Percentiles rank a stretch among this genome's conserved stretches.
Evolutionary conservation across 1,140 invertebrate species (phyloP).

Genomic region (Ctenoplectra terminalis): DNA sequence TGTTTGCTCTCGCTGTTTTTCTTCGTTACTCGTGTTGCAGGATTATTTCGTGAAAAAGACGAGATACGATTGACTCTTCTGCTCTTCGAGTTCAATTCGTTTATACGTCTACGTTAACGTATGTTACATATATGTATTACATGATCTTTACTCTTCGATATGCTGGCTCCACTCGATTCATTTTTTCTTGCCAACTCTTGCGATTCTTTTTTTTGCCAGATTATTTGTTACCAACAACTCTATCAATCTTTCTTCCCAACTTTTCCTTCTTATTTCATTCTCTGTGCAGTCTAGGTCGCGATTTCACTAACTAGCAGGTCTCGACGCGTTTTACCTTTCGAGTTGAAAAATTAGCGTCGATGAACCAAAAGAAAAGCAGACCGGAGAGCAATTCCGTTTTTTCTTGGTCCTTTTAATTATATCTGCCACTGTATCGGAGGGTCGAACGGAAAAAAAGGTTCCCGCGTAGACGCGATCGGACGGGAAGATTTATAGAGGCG

Average conservation of each 20-base stretch:
- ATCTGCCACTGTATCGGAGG: neutral
- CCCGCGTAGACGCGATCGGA: neutral
- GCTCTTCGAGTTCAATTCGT: neutral
- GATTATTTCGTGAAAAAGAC: neutral
- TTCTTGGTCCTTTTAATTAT: neutral
- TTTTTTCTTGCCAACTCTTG: no score
- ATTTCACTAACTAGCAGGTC: neutral
- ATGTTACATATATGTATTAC: no score
- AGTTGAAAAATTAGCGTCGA: neutral
- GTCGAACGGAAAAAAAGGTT: neutral
- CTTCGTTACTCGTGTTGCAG: neutral
- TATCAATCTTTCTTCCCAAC: neutral
- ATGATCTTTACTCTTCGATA: no score
- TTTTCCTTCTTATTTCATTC: neutral
- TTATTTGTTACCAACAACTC: neutral
- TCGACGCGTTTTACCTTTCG: neutral
- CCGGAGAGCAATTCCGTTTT: neutral
- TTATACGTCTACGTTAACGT: no score
- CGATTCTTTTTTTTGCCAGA: no score
- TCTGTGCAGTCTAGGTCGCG: no score
- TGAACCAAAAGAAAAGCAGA: neutral
- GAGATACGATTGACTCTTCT: neutral
- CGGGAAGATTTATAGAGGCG: constrained; percentile 17
- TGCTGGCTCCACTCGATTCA: no score
- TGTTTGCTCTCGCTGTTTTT: neutral